Conservation (phyloP, 2,797 vertebrate species). For the Myotis daubentonii region DNA sequence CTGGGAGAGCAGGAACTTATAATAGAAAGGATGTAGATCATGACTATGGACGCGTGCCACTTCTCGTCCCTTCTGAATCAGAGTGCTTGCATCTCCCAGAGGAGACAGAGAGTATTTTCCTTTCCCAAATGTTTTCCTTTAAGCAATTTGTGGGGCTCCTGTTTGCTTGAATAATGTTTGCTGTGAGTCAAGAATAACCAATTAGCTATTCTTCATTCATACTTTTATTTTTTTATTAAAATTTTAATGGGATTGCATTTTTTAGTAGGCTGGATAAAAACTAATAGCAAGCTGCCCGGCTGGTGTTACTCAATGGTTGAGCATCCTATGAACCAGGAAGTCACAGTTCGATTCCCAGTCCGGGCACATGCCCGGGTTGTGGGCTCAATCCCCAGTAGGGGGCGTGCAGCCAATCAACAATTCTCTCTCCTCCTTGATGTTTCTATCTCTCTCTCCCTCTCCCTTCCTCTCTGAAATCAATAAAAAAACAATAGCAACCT, state of each 20-base stretch:
- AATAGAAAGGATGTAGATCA: background rate
- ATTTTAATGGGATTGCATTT: constrained; percentile 43
- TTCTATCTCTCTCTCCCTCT: too few species aligned
- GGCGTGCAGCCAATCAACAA: too few species aligned
- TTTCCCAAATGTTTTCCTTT: constrained; percentile 16
- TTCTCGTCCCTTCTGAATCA: background rate
- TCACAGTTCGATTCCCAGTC: too few species aligned
- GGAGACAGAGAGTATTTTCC: background rate
- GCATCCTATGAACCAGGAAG: too few species aligned
- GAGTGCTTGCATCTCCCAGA: background rate
- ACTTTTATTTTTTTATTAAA: constrained; percentile 43
- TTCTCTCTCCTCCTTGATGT: too few species aligned
- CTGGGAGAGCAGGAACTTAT: background rate
- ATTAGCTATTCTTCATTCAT: constrained; percentile 30
- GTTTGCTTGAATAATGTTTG: constrained; percentile 47
- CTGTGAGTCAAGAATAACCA: constrained; percentile 22
- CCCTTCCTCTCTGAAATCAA: too few species aligned
- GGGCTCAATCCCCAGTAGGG: too few species aligned
- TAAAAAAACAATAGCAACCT: background rate
- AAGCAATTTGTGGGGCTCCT: background rate
- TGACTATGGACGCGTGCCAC: background rate
- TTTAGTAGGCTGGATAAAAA: constrained; percentile 2
- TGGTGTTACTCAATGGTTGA: too few species aligned
- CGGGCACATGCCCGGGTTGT: too few species aligned
- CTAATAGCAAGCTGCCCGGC: background rate